Evolutionary conservation across 2,797 vertebrate species (phyloP).

Genomic region (Silurus aristotelis): DNA sequence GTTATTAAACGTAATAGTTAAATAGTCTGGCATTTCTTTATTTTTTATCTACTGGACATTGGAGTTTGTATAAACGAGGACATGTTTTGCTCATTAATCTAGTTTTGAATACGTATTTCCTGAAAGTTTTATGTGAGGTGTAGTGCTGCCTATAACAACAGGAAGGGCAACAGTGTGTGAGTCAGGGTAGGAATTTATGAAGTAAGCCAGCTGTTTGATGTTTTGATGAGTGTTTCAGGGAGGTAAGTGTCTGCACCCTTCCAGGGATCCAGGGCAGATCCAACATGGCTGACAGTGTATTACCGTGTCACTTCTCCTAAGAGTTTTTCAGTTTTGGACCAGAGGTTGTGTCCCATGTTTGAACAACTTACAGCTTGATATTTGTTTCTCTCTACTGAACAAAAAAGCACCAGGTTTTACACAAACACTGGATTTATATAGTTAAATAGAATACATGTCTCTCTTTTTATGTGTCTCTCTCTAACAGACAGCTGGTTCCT

Average conservation of each 20-base stretch:
- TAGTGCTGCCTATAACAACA: conserved; percentile 16
- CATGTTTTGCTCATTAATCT: conserved; percentile 29
- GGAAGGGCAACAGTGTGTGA: conserved; percentile 25
- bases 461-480: background rate
- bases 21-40: background rate
- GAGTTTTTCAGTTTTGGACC: conserved; percentile 17
- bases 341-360: background rate
- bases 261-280: conserved; percentile 44
- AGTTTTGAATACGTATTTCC: conserved; percentile 50
- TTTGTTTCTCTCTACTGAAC: conserved; percentile 9
- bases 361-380: background rate
- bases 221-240: conserved; percentile 7
- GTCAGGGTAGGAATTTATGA: conserved; percentile 13
- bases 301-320: conserved; percentile 36
- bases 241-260: conserved; percentile 39
- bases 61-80: conserved; percentile 26
- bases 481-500: conserved; percentile 54
- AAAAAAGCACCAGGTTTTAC: conserved; percentile 37
- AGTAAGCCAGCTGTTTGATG: conserved; percentile 37
- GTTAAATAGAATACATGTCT: background rate
- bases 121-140: conserved; percentile 41
- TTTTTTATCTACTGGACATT: background rate
- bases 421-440: conserved; percentile 38
- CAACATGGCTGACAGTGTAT: conserved; percentile 22
- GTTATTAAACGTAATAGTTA: background rate